These are phyloP conservation scores for Strigamia crassipes DNA, from an alignment of 2,888 invertebrate species.

Conservation along the genomic window DNA sequence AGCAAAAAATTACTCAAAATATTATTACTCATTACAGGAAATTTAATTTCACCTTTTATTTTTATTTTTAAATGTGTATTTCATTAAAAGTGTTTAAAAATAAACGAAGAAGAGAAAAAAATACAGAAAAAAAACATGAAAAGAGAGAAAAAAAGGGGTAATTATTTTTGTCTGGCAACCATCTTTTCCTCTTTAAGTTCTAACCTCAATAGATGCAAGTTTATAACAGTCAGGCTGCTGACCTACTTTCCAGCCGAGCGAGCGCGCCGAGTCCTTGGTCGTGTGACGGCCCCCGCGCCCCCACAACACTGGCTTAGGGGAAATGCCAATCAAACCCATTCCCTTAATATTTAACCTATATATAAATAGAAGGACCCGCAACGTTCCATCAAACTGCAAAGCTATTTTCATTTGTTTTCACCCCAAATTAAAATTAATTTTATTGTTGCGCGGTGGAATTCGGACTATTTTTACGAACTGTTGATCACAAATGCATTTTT, in stretches of 20 bases:
- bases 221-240: slow-evolving; percentile 40
- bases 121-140: neutral
- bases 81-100: neutral
- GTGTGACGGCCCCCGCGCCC: slow-evolving; percentile 34
- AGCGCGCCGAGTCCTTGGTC: slow-evolving; percentile 40
- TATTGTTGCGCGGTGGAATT: too few species aligned
- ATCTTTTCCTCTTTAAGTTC: slow-evolving; percentile 42
- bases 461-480: too few species aligned
- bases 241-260: slow-evolving; percentile 40
- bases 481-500: too few species aligned
- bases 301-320: slow-evolving; percentile 14
- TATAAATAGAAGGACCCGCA: neutral
- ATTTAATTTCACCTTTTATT: too few species aligned
- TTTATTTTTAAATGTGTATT: neutral
- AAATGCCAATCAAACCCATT: slow-evolving; percentile 23
- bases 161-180: slow-evolving; percentile 36
- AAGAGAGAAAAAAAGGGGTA: slow-evolving; percentile 1
- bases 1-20: too few species aligned
- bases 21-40: too few species aligned
- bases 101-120: neutral
- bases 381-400: too few species aligned
- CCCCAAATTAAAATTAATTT: too few species aligned
- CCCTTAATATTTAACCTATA: neutral
- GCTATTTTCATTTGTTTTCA: too few species aligned
- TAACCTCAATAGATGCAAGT: slow-evolving; percentile 42